A percentile compares a stretch with the other conserved stretches of the same genome.
phyloP scores from a whole-genome alignment of 2,797 vertebrate genomes.

The Cynopterus sphinx region DNA sequence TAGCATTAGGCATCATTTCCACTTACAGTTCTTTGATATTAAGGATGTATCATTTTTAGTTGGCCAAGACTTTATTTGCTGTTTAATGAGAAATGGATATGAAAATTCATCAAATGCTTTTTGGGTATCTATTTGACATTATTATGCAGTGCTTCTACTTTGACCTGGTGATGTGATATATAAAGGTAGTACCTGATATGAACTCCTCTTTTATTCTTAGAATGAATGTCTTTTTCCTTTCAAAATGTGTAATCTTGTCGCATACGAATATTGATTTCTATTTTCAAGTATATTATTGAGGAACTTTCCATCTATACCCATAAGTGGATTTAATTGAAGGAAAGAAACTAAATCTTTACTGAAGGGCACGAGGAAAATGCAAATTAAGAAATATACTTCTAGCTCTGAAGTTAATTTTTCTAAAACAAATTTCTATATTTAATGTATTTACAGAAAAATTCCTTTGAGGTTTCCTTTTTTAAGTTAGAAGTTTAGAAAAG shows the following conservation, averaged over 20 bases:
- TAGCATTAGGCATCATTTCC: background rate
- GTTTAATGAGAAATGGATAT: background rate
- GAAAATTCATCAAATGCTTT: slow-evolving; percentile 26
- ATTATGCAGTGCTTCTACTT: background rate
- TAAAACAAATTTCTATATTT: background rate
- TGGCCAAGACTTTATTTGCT: background rate
- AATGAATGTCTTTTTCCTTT: background rate
- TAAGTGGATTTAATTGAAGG: background rate
- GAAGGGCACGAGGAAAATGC: background rate
- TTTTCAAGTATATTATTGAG: slow-evolving; percentile 23
- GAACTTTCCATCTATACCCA: slow-evolving; percentile 16
- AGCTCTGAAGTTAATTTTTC: slow-evolving; percentile 8
- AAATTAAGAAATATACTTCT: slow-evolving; percentile 27
- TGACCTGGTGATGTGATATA: background rate
- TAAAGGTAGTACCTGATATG: background rate
- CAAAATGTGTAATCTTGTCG: background rate
- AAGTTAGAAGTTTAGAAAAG: background rate
- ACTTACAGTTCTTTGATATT: background rate
- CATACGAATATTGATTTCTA: background rate
- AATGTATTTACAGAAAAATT: background rate
- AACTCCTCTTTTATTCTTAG: background rate
- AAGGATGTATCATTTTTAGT: background rate
- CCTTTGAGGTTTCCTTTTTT: background rate
- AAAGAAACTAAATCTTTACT: background rate
- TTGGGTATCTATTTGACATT: slow-evolving; percentile 15